These are phyloP conservation scores for Galeopsomyia nigrocyanea DNA, from an alignment of 2,888 invertebrate species.

Conservation along the genomic window DNA sequence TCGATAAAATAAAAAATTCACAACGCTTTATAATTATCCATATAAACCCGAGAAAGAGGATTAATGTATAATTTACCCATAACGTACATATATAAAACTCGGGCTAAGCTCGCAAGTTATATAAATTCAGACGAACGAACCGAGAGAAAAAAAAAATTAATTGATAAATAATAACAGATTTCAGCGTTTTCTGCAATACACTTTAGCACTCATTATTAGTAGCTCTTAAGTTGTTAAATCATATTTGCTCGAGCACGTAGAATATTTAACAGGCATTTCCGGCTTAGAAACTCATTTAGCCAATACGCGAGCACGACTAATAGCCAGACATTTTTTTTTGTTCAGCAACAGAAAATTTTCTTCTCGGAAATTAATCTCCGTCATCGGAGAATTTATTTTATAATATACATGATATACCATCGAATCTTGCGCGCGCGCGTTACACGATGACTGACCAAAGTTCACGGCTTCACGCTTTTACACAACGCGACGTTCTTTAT, in stretches of 20 bases:
- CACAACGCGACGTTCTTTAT: too few relatives aligned
- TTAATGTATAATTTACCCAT: too few relatives aligned
- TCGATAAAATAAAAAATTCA: too few relatives aligned
- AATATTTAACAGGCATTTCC: neutral
- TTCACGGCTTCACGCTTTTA: constrained; percentile 31
- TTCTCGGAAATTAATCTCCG: neutral
- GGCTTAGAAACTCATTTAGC: neutral
- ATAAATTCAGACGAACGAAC: neutral
- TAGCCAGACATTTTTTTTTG: neutral
- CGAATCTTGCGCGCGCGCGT: too few relatives aligned
- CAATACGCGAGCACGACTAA: neutral
- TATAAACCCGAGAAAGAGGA: too few relatives aligned
- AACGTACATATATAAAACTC: too few relatives aligned
- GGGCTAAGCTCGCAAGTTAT: too few relatives aligned
- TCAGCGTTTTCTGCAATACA: neutral
- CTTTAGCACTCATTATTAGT: constrained; percentile 10
- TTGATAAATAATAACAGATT: constrained; percentile 1
- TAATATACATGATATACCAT: neutral
- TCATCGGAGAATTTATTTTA: neutral
- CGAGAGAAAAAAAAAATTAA: neutral
- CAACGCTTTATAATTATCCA: too few relatives aligned
- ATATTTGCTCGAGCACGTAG: neutral
- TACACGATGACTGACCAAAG: constrained; percentile 30
- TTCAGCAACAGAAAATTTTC: neutral
- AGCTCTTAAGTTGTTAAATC: constrained; percentile 11